phyloP scores from a whole-genome alignment of 2,797 vertebrate species.

The Channa striata region DNA sequence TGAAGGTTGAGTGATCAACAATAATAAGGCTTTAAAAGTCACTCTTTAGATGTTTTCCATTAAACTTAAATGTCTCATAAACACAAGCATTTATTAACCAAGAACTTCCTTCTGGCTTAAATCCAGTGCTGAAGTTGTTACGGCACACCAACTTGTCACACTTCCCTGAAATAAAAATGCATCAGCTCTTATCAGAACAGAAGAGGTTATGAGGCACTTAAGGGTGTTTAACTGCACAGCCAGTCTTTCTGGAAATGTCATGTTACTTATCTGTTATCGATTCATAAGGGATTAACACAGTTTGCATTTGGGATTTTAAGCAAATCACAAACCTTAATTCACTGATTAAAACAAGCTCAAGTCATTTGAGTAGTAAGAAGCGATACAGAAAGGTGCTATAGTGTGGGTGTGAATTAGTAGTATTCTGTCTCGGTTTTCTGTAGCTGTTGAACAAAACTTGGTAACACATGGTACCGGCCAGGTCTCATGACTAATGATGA shows the following conservation, averaged over 20 bases:
- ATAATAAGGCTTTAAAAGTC: background rate
- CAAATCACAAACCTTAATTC: slow-evolving; percentile 2
- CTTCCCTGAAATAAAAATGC: slow-evolving; percentile 44
- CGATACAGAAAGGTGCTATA: background rate
- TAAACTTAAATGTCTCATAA: slow-evolving; percentile 13
- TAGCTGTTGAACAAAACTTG: slow-evolving; percentile 39
- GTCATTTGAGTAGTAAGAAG: background rate
- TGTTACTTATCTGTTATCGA: slow-evolving; percentile 18
- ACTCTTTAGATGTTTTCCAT: background rate
- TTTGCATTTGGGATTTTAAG: background rate
- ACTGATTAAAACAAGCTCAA: background rate
- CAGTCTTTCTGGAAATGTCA: slow-evolving; percentile 36
- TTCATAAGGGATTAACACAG: slow-evolving; percentile 7
- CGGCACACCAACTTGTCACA: slow-evolving; percentile 29
- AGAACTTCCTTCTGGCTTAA: slow-evolving; percentile 16
- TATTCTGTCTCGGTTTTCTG: slow-evolving; percentile 10
- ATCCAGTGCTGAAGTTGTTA: slow-evolving; percentile 10
- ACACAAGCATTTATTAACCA: slow-evolving; percentile 36
- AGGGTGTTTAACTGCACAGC: slow-evolving; percentile 10
- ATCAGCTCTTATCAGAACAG: slow-evolving; percentile 61
- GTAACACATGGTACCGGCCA: slow-evolving; percentile 48
- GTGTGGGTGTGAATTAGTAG: background rate
- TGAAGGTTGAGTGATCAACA: background rate
- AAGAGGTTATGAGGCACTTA: slow-evolving; percentile 54
- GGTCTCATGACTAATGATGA: slow-evolving; percentile 60